phyloP scores from a whole-genome alignment of 2,888 invertebrate genomes.

The Euplexia lucipara region DNA sequence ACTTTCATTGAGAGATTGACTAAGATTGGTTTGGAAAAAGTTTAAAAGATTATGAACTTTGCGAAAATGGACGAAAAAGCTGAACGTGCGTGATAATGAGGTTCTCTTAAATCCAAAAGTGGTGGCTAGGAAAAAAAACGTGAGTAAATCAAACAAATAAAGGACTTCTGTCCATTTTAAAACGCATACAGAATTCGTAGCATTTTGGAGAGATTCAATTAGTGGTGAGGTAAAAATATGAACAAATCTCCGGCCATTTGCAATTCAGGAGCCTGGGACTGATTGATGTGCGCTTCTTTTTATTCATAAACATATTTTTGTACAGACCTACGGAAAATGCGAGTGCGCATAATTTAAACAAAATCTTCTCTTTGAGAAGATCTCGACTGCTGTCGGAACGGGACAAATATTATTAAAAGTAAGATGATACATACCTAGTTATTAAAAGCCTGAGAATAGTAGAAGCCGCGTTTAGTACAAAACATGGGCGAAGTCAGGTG shows the following conservation, averaged over 20 bases:
- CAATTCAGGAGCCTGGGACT: conserved; percentile 14
- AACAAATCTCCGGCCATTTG: conserved; percentile 2
- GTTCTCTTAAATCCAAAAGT: conserved; percentile 1
- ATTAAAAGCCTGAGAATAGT: too few species aligned
- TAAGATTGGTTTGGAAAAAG: neutral
- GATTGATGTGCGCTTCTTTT: neutral
- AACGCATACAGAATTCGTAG: neutral
- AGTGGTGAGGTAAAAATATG: conserved; percentile 11
- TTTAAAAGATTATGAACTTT: neutral
- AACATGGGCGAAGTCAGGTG: too few species aligned
- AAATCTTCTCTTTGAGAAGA: too few species aligned
- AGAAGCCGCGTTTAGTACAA: too few species aligned
- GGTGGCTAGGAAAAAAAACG: neutral
- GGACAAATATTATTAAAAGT: too few species aligned
- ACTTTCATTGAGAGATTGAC: too few species aligned
- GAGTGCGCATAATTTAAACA: too few species aligned
- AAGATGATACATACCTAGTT: too few species aligned
- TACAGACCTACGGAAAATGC: too few species aligned
- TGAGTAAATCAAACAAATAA: neutral
- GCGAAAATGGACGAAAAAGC: conserved; percentile 9
- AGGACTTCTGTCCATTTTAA: neutral
- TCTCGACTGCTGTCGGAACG: too few species aligned
- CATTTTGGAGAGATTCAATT: conserved; percentile 16
- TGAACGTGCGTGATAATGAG: conserved; percentile 33
- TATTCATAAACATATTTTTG: neutral